Base-by-base conservation (phyloP, 2,888 invertebrate genomes). In the Tetropium fuscum region DNA sequence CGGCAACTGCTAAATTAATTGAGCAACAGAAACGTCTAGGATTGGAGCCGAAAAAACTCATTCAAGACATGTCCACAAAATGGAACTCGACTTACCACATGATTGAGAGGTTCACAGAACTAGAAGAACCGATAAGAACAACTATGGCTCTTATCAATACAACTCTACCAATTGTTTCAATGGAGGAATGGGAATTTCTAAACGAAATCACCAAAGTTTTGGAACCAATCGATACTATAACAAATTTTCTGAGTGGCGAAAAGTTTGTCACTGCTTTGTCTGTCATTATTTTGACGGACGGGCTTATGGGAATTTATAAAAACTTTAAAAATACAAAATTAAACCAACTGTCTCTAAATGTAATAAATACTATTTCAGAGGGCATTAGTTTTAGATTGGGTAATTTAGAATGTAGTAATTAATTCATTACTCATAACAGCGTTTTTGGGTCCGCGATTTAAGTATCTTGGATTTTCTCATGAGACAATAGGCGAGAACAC, bases 21-120 rank as follows among this genome's bases (percentile, higher is more conserved):
- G 34, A 36, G 11, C 22, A 34, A 7, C 58, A 58, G 40, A 58
- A 38, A 27, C 15, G 19, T 8, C 6, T 30, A 7, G 15, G 32
- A 44, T 30, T 13, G 30, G 22, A 22, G 32, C 49, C 64, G 10
- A 58, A 45, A 48, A 61, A 56, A 48, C 32, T 64, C 13, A 20
- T 56, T 1, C 54, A 66, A 38, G 58, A 54, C 18, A 61, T 64
- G 2, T 6, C 32, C n/a, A 68, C 68, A 7, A 20, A 64, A n/a
- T 66, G 68, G 66, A 68, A 66, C 47, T 64, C 68, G 3, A 68
- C 64, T 5, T 67, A 57, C 25, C 63, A 67, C 36, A 69, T 67
- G 68, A 3, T 69, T 8, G 57, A 67, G 34, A 41, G 66, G 20
- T 58, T 69, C 43, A 8, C 40, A 6, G 40, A 53, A 41, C 19